Evolutionary conservation across 2,113 vertebrate genomes (phyloP).

Genomic region (Pseudorasbora parva): DNA sequence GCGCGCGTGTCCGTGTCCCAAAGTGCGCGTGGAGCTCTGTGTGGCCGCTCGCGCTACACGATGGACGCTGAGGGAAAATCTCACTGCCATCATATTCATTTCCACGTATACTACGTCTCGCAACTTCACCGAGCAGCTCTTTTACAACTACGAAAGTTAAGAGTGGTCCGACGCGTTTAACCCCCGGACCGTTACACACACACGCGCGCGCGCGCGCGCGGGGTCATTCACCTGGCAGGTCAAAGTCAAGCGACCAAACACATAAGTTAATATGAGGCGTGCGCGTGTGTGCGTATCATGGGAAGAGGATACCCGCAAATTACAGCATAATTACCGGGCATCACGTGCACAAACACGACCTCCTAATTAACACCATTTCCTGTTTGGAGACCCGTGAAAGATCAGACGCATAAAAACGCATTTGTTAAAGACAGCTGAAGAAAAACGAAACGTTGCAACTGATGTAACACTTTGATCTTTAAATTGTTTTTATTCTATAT

Average conservation of each 20-base stretch:
- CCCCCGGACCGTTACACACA: background rate
- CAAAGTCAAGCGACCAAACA: constrained; percentile 24
- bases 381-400: constrained; percentile 34
- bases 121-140: background rate
- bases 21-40: background rate
- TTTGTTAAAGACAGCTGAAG: background rate
- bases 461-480: background rate
- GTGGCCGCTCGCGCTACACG: background rate
- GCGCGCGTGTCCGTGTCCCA: constrained; percentile 21
- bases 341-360: constrained; percentile 42
- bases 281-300: background rate
- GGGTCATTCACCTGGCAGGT: constrained; percentile 51
- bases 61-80: background rate
- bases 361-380: constrained; percentile 47
- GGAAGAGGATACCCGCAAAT: background rate
- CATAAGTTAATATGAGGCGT: background rate
- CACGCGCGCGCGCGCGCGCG: background rate
- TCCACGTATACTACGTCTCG: background rate
- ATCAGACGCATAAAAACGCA: background rate
- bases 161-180: background rate
- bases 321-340: background rate
- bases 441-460: background rate
- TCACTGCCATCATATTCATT: background rate
- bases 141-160: background rate
- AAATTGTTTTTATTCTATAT: background rate